Percentiles rank a stretch among this genome's conserved stretches.
Evolutionary conservation across 2,113 vertebrate genomes (phyloP).

Genomic region (Ancistrus triradiatus): DNA sequence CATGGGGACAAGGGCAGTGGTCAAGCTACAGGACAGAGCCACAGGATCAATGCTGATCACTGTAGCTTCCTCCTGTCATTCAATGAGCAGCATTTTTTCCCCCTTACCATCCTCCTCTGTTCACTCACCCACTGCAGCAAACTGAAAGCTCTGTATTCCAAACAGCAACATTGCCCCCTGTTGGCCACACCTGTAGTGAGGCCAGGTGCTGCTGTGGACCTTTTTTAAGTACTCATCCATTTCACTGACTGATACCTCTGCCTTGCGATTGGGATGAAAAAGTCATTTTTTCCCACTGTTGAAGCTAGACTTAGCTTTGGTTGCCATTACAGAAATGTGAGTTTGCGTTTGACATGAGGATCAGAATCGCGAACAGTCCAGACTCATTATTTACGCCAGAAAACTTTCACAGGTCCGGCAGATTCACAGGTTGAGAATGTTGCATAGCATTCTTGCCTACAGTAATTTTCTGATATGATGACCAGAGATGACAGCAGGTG

Average conservation of each 20-base stretch:
- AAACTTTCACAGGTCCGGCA: constrained; percentile 57
- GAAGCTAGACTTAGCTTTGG: constrained; percentile 60
- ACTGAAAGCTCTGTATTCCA: constrained; percentile 37
- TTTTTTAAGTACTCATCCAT: constrained; percentile 42
- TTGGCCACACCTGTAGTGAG: constrained; percentile 52
- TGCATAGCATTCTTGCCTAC: no score
- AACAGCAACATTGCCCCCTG: constrained; percentile 76
- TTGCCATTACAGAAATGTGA: constrained; percentile 54
- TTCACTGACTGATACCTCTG: constrained; percentile 63
- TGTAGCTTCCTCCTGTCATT: constrained; percentile 65
- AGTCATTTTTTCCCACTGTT: constrained; percentile 42
- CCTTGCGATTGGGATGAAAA: constrained; percentile 46
- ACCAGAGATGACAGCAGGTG: constrained; percentile 61
- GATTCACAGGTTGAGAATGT: constrained; percentile 45
- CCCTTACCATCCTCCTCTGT: constrained; percentile 37
- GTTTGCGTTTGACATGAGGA: constrained; percentile 42
- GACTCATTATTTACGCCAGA: constrained; percentile 63
- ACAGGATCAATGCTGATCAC: constrained; percentile 64
- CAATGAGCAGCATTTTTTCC: constrained; percentile 53
- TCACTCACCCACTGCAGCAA: constrained; percentile 45
- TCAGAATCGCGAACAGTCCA: constrained; percentile 63
- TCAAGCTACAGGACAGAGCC: constrained; percentile 47
- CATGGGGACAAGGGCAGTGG: constrained; percentile 48
- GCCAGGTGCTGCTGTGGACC: constrained; percentile 47
- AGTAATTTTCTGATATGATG: constrained; percentile 77